Base-by-base conservation (phyloP, 1,140 invertebrate genomes). In the Nasonia giraulti region DNA sequence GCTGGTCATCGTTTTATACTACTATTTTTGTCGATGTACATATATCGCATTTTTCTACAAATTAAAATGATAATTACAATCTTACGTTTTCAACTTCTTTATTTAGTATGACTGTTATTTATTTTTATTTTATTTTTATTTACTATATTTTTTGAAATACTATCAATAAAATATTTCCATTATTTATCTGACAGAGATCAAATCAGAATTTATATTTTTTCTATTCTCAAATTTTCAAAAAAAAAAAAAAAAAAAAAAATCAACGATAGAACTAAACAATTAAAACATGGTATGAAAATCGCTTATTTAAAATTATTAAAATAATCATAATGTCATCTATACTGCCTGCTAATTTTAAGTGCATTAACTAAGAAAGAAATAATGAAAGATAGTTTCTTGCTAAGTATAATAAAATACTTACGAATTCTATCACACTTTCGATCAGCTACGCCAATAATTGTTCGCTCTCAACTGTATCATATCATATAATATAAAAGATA, bases 341-440 rank as follows among this genome's bases (percentile, higher is more conserved):
- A 27, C 27, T 33, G 33, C 12, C 69, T 27, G 12, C 68, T 69
- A 23, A 27, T 27, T 27, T 27, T 27, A 27, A 71, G 33, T 71
- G 7, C 27, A 71, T 14, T 10, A n/a, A 20, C 0, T 17, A 17
- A 14, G 6, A 17, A 5, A 55, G 4, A 17, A 55, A 27, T 27
- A 55, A 55, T 55, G 17, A 55, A 55, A 55, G 14, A 55, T 55
- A 55, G 17, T 55, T 5, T 12, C 4, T 55, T 71, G 12, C 44
- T 75, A 75, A 75, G 20, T 78, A 27, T 62, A 62, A 80, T 20
- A 31, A 81, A 81, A 81, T 71, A 81, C n/a, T 81, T 81, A 31
- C 44, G 50, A 81, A 73, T 47, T n/a, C 44, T 27, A 81, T 73
- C 1, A 44, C 50, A 50, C 37, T 47, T 81, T 71, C 17, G 17